Evolutionary conservation across 2,113 vertebrate species (phyloP).

Genomic region (Zosterops pallidus): DNA sequence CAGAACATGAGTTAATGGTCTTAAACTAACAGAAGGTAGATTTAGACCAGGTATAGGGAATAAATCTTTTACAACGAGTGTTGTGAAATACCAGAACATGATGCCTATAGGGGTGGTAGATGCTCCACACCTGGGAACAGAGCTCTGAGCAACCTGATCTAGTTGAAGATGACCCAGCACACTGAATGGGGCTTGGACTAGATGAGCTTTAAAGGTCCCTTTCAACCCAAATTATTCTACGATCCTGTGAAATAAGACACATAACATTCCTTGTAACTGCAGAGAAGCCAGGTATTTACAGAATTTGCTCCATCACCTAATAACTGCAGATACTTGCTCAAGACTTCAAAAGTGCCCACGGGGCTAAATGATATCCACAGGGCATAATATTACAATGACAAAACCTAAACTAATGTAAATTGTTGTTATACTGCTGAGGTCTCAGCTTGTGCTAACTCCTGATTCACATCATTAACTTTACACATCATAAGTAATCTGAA

Average conservation of each 20-base stretch:
- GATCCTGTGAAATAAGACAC: background rate
- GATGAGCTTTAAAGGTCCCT: background rate
- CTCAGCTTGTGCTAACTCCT: background rate
- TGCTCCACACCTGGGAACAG: background rate
- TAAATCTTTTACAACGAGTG: background rate
- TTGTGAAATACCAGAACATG: background rate
- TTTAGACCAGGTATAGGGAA: background rate
- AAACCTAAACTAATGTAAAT: background rate
- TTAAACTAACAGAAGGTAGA: background rate
- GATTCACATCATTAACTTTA: slow-evolving; percentile 30
- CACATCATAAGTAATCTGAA: slow-evolving; percentile 2
- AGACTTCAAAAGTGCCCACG: background rate
- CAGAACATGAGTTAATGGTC: background rate
- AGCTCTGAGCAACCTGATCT: background rate
- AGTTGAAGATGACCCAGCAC: background rate
- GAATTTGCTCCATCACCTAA: background rate
- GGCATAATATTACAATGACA: background rate
- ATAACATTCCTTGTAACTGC: background rate
- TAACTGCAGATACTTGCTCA: background rate
- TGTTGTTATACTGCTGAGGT: background rate
- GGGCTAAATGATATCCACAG: background rate
- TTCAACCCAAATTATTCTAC: background rate
- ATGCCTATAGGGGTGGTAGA: no score
- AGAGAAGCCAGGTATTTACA: background rate
- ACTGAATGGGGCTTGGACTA: background rate